Percentiles rank a stretch among this genome's conserved stretches.
phyloP scores from a whole-genome alignment of 1,140 invertebrate genomes.

The Berghia stephanieae region DNA sequence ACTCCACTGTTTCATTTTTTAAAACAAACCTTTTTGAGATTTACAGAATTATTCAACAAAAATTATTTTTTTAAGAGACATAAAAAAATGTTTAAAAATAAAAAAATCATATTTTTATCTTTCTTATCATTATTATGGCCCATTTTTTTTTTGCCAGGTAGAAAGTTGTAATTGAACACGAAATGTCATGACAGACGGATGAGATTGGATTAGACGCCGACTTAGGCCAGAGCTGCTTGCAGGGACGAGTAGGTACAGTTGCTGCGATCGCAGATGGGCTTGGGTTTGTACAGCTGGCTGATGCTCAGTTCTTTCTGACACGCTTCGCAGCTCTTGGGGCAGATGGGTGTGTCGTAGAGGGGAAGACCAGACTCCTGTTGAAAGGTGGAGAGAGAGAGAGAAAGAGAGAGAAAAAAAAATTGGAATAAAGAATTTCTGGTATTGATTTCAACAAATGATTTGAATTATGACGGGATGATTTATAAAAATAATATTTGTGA shows the following conservation, averaged over 20 bases:
- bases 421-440: too few species aligned
- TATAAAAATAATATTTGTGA: background rate
- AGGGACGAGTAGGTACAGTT: slow-evolving; percentile 60
- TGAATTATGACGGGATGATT: background rate
- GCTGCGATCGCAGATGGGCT: slow-evolving; percentile 52
- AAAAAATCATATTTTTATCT: background rate
- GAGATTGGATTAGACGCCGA: slow-evolving; percentile 7
- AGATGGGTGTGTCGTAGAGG: slow-evolving; percentile 48
- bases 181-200: background rate
- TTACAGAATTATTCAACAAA: background rate
- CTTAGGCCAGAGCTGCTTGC: slow-evolving; percentile 45
- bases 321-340: slow-evolving; percentile 71
- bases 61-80: background rate
- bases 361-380: slow-evolving; percentile 55
- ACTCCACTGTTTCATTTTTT: too few species aligned
- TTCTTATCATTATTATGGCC: too few species aligned
- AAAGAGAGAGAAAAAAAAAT: background rate
- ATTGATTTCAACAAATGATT: too few species aligned
- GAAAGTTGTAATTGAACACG: background rate
- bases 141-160: background rate
- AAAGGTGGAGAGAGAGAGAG: slow-evolving; percentile 24
- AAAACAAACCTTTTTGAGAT: too few species aligned
- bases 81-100: background rate
- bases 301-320: slow-evolving; percentile 75
- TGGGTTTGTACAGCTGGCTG: slow-evolving; percentile 71